These are phyloP conservation scores for Eupithecia centaureata DNA, from an alignment of 2,888 invertebrate genomes.

Conservation along the genomic window DNA sequence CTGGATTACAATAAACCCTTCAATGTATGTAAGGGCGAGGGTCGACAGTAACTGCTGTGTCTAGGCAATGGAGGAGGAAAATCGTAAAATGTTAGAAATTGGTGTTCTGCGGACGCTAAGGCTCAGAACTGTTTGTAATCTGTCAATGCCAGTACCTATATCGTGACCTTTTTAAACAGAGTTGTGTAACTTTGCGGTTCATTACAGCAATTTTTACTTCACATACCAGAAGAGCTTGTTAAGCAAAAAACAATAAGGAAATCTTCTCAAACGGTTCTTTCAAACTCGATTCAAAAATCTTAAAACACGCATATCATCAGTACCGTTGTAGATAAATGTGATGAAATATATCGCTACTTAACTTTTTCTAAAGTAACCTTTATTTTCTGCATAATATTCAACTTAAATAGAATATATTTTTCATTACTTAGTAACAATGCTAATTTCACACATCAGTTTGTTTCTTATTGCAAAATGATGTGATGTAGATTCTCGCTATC, in stretches of 20 bases:
- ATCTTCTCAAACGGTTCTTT: background rate
- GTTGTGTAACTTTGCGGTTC: conserved; percentile 29
- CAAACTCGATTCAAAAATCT: background rate
- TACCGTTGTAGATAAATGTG: background rate
- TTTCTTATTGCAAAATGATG: background rate
- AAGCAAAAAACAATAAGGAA: background rate
- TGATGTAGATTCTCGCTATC: background rate
- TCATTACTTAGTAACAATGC: background rate
- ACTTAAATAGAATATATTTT: too few relatives aligned
- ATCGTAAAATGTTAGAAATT: conserved; percentile 53
- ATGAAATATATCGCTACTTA: background rate
- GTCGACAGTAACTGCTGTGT: conserved; percentile 48
- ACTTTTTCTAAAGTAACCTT: too few relatives aligned
- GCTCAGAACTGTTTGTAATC: conserved; percentile 52
- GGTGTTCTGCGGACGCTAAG: conserved; percentile 44
- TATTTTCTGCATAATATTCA: background rate
- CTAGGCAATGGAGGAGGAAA: conserved; percentile 54
- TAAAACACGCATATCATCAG: background rate
- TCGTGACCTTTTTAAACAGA: too few relatives aligned
- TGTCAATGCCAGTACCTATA: conserved; percentile 22
- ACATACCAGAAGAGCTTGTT: background rate
- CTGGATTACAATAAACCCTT: conserved; percentile 51
- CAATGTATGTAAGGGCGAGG: conserved; percentile 49
- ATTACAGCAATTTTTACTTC: background rate
- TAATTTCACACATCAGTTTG: background rate